A percentile compares a stretch with the other conserved stretches of the same genome.
Conservation (phyloP, 2,797 vertebrate genomes). For the Enteromius mattozi region DNA sequence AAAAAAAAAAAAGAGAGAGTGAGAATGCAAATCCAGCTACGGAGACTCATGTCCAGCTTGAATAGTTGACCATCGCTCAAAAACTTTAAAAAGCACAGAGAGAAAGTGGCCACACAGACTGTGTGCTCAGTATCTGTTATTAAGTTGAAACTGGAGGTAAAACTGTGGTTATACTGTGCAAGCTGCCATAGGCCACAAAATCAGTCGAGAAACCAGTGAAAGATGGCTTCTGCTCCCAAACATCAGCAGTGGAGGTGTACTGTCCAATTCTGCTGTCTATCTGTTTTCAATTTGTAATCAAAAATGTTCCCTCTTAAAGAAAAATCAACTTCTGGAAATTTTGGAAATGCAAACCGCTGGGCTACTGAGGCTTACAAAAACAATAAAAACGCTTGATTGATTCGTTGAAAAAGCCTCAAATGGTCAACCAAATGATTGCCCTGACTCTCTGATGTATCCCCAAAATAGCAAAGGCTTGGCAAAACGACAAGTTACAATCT, state of each 20-base stretch:
- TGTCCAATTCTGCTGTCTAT: background rate
- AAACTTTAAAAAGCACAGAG: slow-evolving; percentile 2
- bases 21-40: slow-evolving; percentile 52
- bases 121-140: background rate
- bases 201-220: slow-evolving; percentile 43
- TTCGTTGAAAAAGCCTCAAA: background rate
- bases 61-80: slow-evolving; percentile 49
- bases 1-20: slow-evolving; percentile 41
- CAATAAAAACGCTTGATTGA: background rate
- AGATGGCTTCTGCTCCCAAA: slow-evolving; percentile 20
- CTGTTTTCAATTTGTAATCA: slow-evolving; percentile 17
- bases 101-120: slow-evolving; percentile 22
- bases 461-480: slow-evolving; percentile 17
- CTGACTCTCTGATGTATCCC: background rate
- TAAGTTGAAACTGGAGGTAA: slow-evolving; percentile 31
- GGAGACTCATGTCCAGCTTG: slow-evolving; percentile 37
- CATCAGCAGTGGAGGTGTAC: slow-evolving; percentile 15
- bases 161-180: slow-evolving; percentile 16
- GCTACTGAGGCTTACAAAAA: background rate
- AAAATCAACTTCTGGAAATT: slow-evolving; percentile 16
- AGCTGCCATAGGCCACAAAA: slow-evolving; percentile 36
- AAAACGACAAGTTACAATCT: slow-evolving; percentile 13
- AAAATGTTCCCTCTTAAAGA: slow-evolving; percentile 10
- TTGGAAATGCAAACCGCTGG: slow-evolving; percentile 4
- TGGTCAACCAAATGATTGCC: background rate